A percentile compares a stretch with the other conserved stretches of the same genome.
Conservation (phyloP, 2,888 invertebrate species). For the Clunio marinus region DNA sequence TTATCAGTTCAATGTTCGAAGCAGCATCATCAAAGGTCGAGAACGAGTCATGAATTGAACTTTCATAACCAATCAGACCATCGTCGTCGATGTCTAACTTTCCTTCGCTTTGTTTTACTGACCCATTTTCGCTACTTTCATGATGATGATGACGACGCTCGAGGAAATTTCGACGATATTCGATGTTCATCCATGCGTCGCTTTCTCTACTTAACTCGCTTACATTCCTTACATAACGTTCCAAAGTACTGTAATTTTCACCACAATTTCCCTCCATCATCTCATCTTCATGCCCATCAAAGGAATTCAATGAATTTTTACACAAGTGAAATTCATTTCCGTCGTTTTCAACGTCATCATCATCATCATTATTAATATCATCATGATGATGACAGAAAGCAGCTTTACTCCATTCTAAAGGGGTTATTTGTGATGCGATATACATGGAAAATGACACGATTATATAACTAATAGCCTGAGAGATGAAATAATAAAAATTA, state of each 20-base stretch:
- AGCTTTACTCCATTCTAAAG: constrained; percentile 72
- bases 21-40: not conserved
- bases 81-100: constrained; percentile 32
- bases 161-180: constrained; percentile 35
- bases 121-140: constrained; percentile 1
- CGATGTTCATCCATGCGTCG: constrained; percentile 39
- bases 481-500: not conserved
- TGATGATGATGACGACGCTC: constrained; percentile 5
- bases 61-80: constrained; percentile 28
- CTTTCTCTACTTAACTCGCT: constrained; percentile 39
- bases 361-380: constrained; percentile 3
- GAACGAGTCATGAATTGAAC: not conserved
- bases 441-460: constrained; percentile 76
- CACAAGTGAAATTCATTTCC: constrained; percentile 5
- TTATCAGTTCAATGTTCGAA: constrained; percentile 44
- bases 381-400: constrained; percentile 24
- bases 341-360: not conserved
- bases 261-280: constrained; percentile 17
- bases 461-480: constrained; percentile 62
- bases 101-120: constrained; percentile 7
- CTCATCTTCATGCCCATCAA: constrained; percentile 15
- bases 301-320: constrained; percentile 31
- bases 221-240: constrained; percentile 44
- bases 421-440: constrained; percentile 79
- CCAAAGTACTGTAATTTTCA: constrained; percentile 36